These are phyloP conservation scores for Casuarius casuarius DNA, from an alignment of 2,113 vertebrate genomes.

Conservation along the genomic window DNA sequence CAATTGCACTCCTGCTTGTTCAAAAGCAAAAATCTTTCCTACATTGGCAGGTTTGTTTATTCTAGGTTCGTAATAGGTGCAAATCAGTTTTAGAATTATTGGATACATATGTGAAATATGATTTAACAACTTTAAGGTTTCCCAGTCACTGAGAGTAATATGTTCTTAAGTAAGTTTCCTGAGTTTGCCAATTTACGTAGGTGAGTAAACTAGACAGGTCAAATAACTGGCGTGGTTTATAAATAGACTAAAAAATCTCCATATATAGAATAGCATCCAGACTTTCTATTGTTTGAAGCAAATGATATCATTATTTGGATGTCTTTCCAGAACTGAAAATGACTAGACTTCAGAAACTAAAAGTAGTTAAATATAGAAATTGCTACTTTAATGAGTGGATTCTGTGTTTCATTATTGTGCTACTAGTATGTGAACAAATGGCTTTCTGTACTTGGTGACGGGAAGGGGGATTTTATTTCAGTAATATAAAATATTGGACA, in stretches of 20 bases:
- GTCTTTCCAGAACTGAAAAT: slow-evolving; percentile 63
- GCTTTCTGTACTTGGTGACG: slow-evolving; percentile 55
- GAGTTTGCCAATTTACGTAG: slow-evolving; percentile 62
- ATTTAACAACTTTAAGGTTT: not conserved
- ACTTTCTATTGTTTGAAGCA: slow-evolving; percentile 74
- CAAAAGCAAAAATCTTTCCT: not conserved
- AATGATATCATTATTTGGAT: slow-evolving; percentile 72
- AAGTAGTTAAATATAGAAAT: slow-evolving; percentile 67
- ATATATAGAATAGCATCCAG: slow-evolving; percentile 73
- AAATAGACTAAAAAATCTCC: slow-evolving; percentile 67
- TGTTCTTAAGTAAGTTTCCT: slow-evolving; percentile 57
- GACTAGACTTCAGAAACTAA: slow-evolving; percentile 57
- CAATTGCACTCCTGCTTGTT: not conserved
- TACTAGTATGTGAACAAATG: slow-evolving; percentile 57
- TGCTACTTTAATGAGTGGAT: slow-evolving; percentile 44
- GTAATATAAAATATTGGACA: slow-evolving; percentile 30
- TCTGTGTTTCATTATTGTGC: slow-evolving; percentile 56
- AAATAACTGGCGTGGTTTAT: slow-evolving; percentile 66
- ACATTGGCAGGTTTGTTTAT: not conserved
- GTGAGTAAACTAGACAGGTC: slow-evolving; percentile 71
- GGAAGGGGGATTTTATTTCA: slow-evolving; percentile 30
- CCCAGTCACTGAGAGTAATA: slow-evolving; percentile 25
- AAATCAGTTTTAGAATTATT: not conserved
- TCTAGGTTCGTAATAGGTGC: not conserved
- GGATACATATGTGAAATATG: not conserved